Evolutionary conservation across 2,888 invertebrate genomes (phyloP), one percentile per base, ranked within the genome.

Genomic region (Sinotaia quadrata): DNA sequence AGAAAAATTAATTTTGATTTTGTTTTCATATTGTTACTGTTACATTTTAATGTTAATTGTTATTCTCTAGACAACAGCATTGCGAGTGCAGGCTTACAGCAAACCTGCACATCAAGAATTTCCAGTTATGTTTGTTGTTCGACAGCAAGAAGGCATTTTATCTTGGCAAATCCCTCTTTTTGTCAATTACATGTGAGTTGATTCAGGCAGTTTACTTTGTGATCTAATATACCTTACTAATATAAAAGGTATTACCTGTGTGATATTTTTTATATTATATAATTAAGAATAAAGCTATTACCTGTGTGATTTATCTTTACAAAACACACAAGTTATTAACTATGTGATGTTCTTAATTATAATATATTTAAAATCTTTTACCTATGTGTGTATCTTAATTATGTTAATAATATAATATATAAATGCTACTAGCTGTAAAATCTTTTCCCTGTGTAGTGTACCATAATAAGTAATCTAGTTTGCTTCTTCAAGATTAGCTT

Each of bases 161-260:
- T 94, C 94, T 0, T 95, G 94, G 94, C 92, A 93, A 82, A 89
- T 95, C 10, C 95, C 94, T 0, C 89, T 93, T 79, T 79, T 91
- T 58, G 91, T 93, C 0, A 91, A 90, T 67, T 79, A 83, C 67
- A 75, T 69, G 87, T 88, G 78, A 77, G 80, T 37, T 15, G 34
- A 47, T 56, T 15, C 72, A 86, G 85, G 15, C 80, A 80, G n/a
- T n/a, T n/a, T n/a, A n/a, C n/a, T n/a, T n/a, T n/a, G n/a, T n/a
- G n/a, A n/a, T n/a, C n/a, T n/a, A n/a, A n/a, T n/a, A n/a, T n/a
- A n/a, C n/a, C n/a, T n/a, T n/a, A n/a, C n/a, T n/a, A n/a, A n/a
- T n/a, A n/a, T n/a, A n/a, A n/a, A n/a, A n/a, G n/a, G n/a, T n/a
- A n/a, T n/a, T n/a, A n/a, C n/a, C n/a, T n/a, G n/a, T n/a, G n/a